phyloP scores from a whole-genome alignment of 1,140 invertebrate genomes.

The Metopolophium dirhodum region DNA sequence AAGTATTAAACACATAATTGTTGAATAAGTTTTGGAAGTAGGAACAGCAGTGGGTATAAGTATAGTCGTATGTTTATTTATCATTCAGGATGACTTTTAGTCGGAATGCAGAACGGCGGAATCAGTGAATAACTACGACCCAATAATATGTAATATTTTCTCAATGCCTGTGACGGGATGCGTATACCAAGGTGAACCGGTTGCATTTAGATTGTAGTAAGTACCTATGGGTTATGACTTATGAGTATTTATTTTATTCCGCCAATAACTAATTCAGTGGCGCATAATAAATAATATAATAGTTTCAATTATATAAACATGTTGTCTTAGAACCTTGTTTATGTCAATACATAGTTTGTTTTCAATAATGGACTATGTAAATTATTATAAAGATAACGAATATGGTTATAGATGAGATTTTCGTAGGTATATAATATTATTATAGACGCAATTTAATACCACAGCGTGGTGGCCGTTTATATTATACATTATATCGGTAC shows the following conservation, averaged over 20 bases:
- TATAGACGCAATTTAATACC: background rate
- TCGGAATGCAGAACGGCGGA: too few relatives aligned
- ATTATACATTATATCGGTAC: background rate
- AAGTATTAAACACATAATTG: too few relatives aligned
- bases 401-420: background rate
- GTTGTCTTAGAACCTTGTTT: background rate
- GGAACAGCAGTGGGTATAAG: too few relatives aligned
- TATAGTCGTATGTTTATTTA: too few relatives aligned
- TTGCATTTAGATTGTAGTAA: too few relatives aligned
- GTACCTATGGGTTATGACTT: too few relatives aligned
- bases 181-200: too few relatives aligned
- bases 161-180: too few relatives aligned
- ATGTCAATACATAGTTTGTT: background rate
- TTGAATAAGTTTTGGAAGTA: too few relatives aligned
- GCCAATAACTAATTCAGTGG: background rate
- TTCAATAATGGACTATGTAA: background rate
- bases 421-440: background rate
- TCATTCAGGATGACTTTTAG: too few relatives aligned
- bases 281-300: background rate
- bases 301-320: background rate
- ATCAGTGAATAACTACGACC: too few relatives aligned
- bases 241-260: background rate
- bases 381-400: background rate
- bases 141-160: too few relatives aligned
- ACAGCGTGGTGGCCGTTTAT: background rate